Base-by-base conservation (phyloP, 2,888 invertebrate species). In the Hirtodrosophila confusa region DNA sequence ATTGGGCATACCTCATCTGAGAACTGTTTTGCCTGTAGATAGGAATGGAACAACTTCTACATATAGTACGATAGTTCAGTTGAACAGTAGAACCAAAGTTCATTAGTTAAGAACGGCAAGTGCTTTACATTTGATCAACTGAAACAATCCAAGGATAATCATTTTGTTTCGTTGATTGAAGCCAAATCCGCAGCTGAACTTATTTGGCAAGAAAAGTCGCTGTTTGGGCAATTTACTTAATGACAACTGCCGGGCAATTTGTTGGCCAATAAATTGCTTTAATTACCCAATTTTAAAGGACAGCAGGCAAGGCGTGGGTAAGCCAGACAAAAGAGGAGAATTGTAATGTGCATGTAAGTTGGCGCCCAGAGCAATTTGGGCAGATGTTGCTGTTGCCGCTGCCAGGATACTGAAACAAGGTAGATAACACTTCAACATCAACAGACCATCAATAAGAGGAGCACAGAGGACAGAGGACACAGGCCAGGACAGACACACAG, bases 181-280 rank as follows among this genome's bases (percentile, higher is more conserved):
- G 60, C 53, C 50, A 48, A 69, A 48, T 35, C 27, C 36, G 11
- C 8, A 57, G 39, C 39, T 49, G n/a, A 48, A 36, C 36, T 44
- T 37, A 17, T 41, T 67, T 78, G 77, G 62, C 73, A 67, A 49
- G 50, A 57, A 55, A 65, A 65, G 36, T 43, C 39, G 39, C 35
- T 33, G 56, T 73, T 67, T 66, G 64, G 75, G 60, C 79, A 62
- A 86, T 82, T 88, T 80, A 67, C 78, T 82, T 86, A 88, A 82
- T 87, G 88, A 69, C 86, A 69, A 72, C 65, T 68, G 74, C 73
- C 67, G 67, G 78, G 57, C 78, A 73, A 58, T 73, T 78, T 54
- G 65, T 54, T 68, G 64, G 69, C 65, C 87, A 84, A 89, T 86
- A 89, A 89, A 86, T 89, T 88, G 88, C 75, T 80, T 88, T 89